Evolutionary conservation across 2,113 vertebrate species (phyloP), one percentile per base, ranked within the genome.

Genomic region (Psettodes erumei): DNA sequence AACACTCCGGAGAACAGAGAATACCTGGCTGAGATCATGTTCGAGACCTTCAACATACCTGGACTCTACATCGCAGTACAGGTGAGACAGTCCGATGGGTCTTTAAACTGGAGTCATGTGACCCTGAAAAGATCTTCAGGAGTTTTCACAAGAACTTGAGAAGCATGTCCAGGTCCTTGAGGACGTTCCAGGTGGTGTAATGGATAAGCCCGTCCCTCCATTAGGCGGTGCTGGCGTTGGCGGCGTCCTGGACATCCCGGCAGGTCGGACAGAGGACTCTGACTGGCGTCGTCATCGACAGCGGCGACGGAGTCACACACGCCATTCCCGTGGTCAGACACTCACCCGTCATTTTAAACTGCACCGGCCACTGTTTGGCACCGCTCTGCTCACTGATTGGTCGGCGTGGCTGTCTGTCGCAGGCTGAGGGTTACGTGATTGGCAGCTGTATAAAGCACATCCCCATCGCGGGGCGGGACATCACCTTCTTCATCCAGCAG

Each of bases 401-500:
- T 28, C 9, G 4, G 1, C 21, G 42, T 42, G 40, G 5, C 0
- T 48, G 3, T 37, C 9, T 33, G 2, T 65, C 69, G 0, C 88
- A 99, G 98, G 98, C 98, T 79, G 98, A 99, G 90, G 98, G 98
- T 1, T 99, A 99, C 0, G 98, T 99, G 30, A 99, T 99, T 79
- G 97, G 98, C 92, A 99, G 98, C 95, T 99, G 98, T 91, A 99
- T 99, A 92, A 99, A 99, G 89, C 98, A 99, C 95, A 99, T 99
- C 91, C 98, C 98, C 87, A 99, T 99, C 38, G 97, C 98, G 2
- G 98, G 98, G 27, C 93, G 98, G 78, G 98, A 99, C 93, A 99
- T 99, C 92, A 99, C 98, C 3, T 99, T 97, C 90, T 99, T 99
- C 92, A 99, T 97, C 86, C 97, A 99, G 93, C 98, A 99, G 85